Conservation (phyloP, 2,113 vertebrate genomes). For the Haplotaxodon microlepis region DNA sequence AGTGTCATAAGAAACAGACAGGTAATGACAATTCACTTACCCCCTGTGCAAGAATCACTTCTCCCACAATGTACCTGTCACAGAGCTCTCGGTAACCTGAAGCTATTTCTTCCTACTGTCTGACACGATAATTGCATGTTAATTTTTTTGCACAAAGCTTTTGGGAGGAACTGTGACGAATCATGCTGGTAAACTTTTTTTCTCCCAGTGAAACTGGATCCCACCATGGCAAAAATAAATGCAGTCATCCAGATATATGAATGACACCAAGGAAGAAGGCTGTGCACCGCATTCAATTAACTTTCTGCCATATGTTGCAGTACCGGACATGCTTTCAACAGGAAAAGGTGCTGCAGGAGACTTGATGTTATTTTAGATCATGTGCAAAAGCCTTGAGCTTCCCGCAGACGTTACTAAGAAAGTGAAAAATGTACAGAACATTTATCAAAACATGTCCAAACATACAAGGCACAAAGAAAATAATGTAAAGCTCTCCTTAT, state of each 20-base stretch:
- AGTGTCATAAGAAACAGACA: constrained; percentile 93
- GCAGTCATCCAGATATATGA: constrained; percentile 73
- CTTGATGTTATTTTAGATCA: neutral
- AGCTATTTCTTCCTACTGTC: constrained; percentile 91
- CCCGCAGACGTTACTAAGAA: neutral
- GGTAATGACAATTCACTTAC: constrained; percentile 98
- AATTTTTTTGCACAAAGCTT: constrained; percentile 77
- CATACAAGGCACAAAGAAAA: neutral
- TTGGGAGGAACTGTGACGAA: constrained; percentile 88
- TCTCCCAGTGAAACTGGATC: constrained; percentile 69
- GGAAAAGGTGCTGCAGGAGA: neutral
- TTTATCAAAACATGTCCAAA: neutral
- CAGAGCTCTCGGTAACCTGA: constrained; percentile 85
- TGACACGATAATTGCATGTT: constrained; percentile 95
- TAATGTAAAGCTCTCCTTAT: neutral
- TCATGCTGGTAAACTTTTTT: constrained; percentile 87
- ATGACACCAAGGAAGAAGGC: constrained; percentile 75
- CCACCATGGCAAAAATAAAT: constrained; percentile 82
- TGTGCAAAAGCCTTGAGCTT: neutral
- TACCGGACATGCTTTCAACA: neutral
- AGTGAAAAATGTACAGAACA: neutral
- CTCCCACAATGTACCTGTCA: constrained; percentile 99
- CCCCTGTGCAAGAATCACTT: constrained; percentile 92
- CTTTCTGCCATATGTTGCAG: neutral
- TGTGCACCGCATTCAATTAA: neutral